Conservation (phyloP, 2,797 vertebrate species). For the Mormyrops boulengeri region DNA sequence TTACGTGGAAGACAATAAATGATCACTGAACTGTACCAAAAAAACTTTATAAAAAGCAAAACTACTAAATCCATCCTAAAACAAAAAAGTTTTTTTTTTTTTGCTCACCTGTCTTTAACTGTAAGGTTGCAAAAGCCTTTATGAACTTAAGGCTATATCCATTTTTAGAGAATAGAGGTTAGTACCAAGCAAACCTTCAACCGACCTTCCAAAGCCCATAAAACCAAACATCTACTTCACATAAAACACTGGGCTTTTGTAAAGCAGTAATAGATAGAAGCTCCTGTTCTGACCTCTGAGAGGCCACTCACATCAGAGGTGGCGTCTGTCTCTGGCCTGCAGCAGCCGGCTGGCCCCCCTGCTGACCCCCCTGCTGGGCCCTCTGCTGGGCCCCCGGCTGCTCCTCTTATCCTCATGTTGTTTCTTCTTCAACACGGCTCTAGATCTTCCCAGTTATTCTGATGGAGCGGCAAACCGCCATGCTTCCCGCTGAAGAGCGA, state of each 20-base stretch:
- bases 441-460: neutral
- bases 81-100: neutral
- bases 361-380: neutral
- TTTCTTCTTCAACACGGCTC: neutral
- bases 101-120: neutral
- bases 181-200: neutral
- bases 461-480: neutral
- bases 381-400: neutral
- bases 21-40: neutral
- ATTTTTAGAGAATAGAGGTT: neutral
- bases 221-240: neutral
- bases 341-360: neutral
- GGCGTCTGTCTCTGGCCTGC: neutral
- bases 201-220: neutral
- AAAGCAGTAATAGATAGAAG: neutral
- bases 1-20: neutral
- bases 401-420: neutral
- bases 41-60: neutral
- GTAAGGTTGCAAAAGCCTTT: neutral
- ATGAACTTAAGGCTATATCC: neutral
- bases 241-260: neutral
- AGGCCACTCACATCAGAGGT: too few relatives aligned
- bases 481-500: neutral
- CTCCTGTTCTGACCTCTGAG: neutral
- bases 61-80: neutral